Base-by-base conservation (phyloP, 2,888 invertebrate species). In the Lucinisca nassula region DNA sequence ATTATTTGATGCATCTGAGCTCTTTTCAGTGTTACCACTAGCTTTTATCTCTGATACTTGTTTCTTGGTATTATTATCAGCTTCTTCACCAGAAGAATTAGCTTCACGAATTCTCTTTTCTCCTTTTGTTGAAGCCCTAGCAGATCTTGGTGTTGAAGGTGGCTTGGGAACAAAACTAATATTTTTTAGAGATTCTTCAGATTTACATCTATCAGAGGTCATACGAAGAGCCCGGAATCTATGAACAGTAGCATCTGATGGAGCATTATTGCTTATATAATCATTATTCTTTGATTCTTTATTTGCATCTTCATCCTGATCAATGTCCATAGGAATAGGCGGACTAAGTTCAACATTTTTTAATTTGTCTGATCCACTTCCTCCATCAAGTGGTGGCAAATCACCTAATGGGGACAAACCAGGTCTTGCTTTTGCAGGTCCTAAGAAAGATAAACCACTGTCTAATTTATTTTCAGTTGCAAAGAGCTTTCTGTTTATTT, bases 121-220 rank as follows among this genome's bases (percentile, higher is more conserved):
- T 37, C 92, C 93, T 85, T 94, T 94, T 0, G 84, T 90, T 35
- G 73, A 77, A 81, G 87, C 88, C 27, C 90, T 85, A 14, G 87
- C 91, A 72, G 90, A 89, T 75, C 89, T 87, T 67, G 93, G 92
- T 8, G 92, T 94, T 8, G 91, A 82, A 27, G 95, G 95, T 0
- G 95, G 95, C 86, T 94, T 94, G 10, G 94, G 95, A 12, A 91
- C 74, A 92, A 94, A 94, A 4, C 91, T 91, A 61, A 91, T 92
- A 81, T 94, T 93, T 84, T 90, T 93, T 55, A 93, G 72, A n/a
- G 93, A 92, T 79, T 94, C 94, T 32, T 92, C 86, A 38, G 92
- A 92, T 37, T 90, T 89, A 27, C 89, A 82, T 40, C 92, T 85
- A 55, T 93, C 93, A 58, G 92, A 89, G n/a, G 90, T 91, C 92